Percentiles rank a stretch among this genome's conserved stretches.
These are phyloP conservation scores for Campylomormyrus tamandua DNA, from an alignment of 2,113 vertebrate genomes.

Conservation along the genomic window DNA sequence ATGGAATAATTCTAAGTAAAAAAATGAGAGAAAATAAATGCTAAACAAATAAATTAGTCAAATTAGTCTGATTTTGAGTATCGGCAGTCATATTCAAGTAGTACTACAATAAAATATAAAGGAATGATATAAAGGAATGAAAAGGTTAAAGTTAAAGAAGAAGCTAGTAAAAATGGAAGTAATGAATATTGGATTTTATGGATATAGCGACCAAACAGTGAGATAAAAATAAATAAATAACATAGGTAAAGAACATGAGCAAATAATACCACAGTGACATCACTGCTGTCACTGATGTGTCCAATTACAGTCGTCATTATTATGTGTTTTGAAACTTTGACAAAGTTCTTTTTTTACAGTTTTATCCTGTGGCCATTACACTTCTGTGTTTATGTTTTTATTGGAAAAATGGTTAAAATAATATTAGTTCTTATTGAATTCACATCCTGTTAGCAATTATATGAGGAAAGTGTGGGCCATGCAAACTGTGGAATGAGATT, in stretches of 20 bases:
- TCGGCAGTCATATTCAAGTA: too few species aligned
- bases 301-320: not conserved
- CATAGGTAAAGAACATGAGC: not conserved
- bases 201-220: not conserved
- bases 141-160: not conserved
- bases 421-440: conserved; percentile 8
- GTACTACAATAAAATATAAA: not conserved
- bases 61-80: too few species aligned
- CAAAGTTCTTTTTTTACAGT: not conserved
- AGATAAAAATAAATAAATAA: not conserved
- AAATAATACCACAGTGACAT: not conserved
- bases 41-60: too few species aligned
- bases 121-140: not conserved
- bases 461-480: conserved; percentile 13
- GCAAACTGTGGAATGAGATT: conserved; percentile 3
- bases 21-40: not conserved
- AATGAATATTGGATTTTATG: not conserved
- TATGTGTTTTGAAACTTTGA: not conserved
- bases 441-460: conserved; percentile 27
- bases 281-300: not conserved
- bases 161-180: not conserved
- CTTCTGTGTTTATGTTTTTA: not conserved
- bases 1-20: not conserved
- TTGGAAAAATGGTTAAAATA: not conserved
- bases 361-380: not conserved